Percentiles rank a stretch among this genome's conserved stretches.
Evolutionary conservation across 2,797 vertebrate genomes (phyloP).

Genomic region (Allobates femoralis): DNA sequence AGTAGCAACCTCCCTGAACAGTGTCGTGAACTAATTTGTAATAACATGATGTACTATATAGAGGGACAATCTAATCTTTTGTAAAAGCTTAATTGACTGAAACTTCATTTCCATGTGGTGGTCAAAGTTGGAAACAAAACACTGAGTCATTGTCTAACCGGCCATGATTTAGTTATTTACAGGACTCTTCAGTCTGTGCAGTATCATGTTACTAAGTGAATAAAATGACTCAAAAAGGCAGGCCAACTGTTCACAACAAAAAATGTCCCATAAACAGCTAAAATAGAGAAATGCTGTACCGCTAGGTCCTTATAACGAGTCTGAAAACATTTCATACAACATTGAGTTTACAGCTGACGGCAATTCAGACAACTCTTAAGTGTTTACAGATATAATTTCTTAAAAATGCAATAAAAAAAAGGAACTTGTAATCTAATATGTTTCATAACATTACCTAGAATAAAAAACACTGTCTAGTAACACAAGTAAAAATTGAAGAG

Average conservation of each 20-base stretch:
- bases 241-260: not conserved
- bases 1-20: slow-evolving; percentile 38
- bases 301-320: too few species aligned
- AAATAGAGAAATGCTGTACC: not conserved
- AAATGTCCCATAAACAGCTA: not conserved
- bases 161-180: slow-evolving; percentile 55
- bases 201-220: slow-evolving; percentile 49
- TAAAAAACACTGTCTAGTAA: too few species aligned
- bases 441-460: too few species aligned
- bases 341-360: too few species aligned
- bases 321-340: too few species aligned
- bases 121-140: slow-evolving; percentile 54
- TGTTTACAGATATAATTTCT: too few species aligned
- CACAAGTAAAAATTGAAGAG: too few species aligned
- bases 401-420: too few species aligned
- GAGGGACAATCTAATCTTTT: slow-evolving; percentile 50
- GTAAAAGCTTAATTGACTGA: slow-evolving; percentile 57
- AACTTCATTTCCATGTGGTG: slow-evolving; percentile 58
- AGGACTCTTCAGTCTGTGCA: not conserved
- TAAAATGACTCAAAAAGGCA: slow-evolving; percentile 24
- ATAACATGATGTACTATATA: slow-evolving; percentile 30
- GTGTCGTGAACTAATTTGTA: slow-evolving; percentile 41
- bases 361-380: too few species aligned
- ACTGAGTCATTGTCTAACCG: slow-evolving; percentile 55
- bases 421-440: too few species aligned